phyloP scores from a whole-genome alignment of 2,113 vertebrate species.

The Melanotaenia duboulayi region DNA sequence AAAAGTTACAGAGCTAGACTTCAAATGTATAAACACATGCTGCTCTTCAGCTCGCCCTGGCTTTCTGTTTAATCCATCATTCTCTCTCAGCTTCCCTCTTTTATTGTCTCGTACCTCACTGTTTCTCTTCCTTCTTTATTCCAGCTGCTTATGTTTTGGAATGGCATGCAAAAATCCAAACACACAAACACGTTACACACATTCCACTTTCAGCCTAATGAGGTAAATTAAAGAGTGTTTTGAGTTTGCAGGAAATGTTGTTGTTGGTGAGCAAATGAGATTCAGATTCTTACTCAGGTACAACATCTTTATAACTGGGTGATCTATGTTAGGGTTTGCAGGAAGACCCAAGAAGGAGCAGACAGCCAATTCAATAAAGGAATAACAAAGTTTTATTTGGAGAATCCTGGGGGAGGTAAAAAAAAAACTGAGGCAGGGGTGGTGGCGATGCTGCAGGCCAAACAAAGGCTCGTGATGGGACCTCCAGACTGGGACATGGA shows the following conservation, averaged over 20 bases:
- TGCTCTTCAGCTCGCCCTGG: background rate
- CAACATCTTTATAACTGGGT: background rate
- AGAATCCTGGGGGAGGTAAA: no score
- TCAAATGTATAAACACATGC: background rate
- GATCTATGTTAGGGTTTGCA: no score
- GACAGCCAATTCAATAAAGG: no score
- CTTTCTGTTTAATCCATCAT: background rate
- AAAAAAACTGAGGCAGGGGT: no score
- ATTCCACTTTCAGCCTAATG: slow-evolving; percentile 44
- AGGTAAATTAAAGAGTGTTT: slow-evolving; percentile 51
- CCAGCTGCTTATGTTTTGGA: slow-evolving; percentile 16
- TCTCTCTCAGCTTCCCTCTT: slow-evolving; percentile 2
- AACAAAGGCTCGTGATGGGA: no score
- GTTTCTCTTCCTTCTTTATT: background rate
- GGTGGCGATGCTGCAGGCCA: no score
- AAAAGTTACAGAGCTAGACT: background rate
- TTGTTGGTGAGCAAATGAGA: slow-evolving; percentile 19
- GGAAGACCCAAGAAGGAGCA: no score
- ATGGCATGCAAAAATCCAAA: slow-evolving; percentile 22
- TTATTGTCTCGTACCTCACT: background rate
- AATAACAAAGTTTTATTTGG: no score
- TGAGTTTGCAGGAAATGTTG: slow-evolving; percentile 49
- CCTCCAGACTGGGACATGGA: no score
- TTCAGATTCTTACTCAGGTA: background rate
- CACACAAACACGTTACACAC: slow-evolving; percentile 26